These are phyloP conservation scores for Sinhomidia bicolor DNA, from an alignment of 2,888 invertebrate species.

Conservation along the genomic window DNA sequence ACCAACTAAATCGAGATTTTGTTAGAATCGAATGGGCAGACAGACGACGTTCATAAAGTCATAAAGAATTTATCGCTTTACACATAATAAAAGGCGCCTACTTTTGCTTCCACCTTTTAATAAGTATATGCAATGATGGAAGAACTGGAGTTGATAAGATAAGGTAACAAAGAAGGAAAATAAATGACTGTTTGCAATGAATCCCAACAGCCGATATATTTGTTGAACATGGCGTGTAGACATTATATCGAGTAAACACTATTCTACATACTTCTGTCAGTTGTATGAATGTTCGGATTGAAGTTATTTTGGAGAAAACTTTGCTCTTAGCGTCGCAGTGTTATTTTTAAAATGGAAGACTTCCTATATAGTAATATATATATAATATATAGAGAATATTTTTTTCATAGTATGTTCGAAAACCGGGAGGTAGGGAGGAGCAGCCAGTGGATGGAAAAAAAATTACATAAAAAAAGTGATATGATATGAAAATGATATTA, in stretches of 20 bases:
- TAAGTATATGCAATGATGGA: background rate
- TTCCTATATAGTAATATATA: background rate
- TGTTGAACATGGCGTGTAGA: background rate
- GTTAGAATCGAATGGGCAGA: too few relatives aligned
- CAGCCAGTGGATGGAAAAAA: background rate
- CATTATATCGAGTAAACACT: background rate
- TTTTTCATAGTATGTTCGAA: background rate
- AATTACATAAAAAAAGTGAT: constrained; percentile 9
- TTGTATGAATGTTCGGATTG: background rate
- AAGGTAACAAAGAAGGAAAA: background rate
- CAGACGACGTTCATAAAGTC: background rate
- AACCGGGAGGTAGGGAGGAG: background rate
- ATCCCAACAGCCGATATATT: background rate
- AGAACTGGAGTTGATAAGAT: background rate
- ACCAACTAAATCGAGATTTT: too few relatives aligned
- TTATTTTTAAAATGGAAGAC: background rate
- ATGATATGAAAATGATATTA: constrained; percentile 6
- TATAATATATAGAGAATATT: too few relatives aligned
- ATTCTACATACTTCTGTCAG: background rate
- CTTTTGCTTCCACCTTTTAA: background rate
- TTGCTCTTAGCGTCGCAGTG: background rate
- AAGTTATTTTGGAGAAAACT: background rate
- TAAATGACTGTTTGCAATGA: background rate
- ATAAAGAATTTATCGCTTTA: background rate
- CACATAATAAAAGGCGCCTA: background rate